Base-by-base conservation (phyloP, 2,888 invertebrate species). In the Caenorhabditis sinica region DNA sequence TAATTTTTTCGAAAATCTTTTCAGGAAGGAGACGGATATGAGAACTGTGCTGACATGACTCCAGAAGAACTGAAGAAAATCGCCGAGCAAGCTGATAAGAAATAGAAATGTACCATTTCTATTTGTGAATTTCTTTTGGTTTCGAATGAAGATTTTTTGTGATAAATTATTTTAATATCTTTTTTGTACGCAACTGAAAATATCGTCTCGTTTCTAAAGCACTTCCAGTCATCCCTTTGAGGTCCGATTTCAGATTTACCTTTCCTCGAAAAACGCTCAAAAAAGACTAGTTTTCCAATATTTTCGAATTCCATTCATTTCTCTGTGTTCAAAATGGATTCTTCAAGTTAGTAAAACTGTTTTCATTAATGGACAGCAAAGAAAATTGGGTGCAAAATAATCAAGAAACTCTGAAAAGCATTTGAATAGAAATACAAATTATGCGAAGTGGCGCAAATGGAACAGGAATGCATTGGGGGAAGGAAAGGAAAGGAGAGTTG, bases 11-110 rank as follows among this genome's bases (percentile, higher is more conserved):
- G n/a, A n/a, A n/a, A n/a, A n/a, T n/a, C 9, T 4, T 51, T 63
- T 49, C 53, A 74, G 74, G 77, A 77, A 5, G 77, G 69, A 8
- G 25, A 77, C 25, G 77, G 77, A n/a, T 77, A 77, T 23, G 77
- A 77, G 25, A 77, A 69, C 40, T 77, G 77, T n/a, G 69, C 68
- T 9, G 77, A 77, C 40, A 77, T 77, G 77, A 77, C 77, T 20
- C 77, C 77, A 15, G 77, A 77, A 15, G 51, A 77, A 61, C 25
- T 77, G 43, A 77, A 77, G 36, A 77, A 77, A 23, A 77, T 77
- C 43, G 77, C 77, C n/a, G 77, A 77, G 33, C 58, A 66, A 28
- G 45, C 75, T 15, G 58, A 68, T 43, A 56, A 66, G 33, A 76
- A 76, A 20, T 43, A 65, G 33, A 25, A 28, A 56, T n/a, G 45